Base-by-base conservation (phyloP, 2,113 vertebrate species). In the Vanacampus margaritifer region DNA sequence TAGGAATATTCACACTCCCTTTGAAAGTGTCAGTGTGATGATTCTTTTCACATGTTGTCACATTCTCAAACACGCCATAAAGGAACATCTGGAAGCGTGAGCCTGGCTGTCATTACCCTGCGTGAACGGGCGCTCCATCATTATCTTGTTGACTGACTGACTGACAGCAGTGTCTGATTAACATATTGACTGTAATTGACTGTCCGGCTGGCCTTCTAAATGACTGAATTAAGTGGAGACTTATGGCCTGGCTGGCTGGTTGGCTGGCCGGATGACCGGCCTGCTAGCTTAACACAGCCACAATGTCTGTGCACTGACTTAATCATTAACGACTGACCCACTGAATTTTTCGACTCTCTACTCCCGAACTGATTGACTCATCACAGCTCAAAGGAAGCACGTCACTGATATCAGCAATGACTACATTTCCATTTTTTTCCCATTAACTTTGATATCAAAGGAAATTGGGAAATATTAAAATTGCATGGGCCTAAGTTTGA, bases 121-220 rank as follows among this genome's bases (percentile, higher is more conserved):
- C 46, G 69, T 83, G 66, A 83, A 74, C 75, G 65, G 53, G 35
- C 71, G 75, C 58, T 65, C 82, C 74, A 74, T 86, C 84, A 79
- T 84, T 67, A 77, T 67, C 14, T 14, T 21, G 5, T 71, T 56
- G 69, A 74, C 76, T 79, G 69, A 68, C 75, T 79, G 80, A 82
- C 73, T 81, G 84, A 88, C 86, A 80, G 75, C 77, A 67, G 73
- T 79, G 74, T 73, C 81, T 84, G 78, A 83, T 86, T 84, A 87
- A 80, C 83, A 83, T 83, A 87, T 86, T 83, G 88, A 87, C 83
- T 88, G 72, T 79, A 77, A 85, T 81, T 83, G 74, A 88, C 81
- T 82, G 78, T 67, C 78, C 81, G 76, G 76, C 81, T 80, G 69
- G 50, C 71, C 76, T 67, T 78, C 82, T 78, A 75, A 85, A 79